Percentiles rank a stretch among this genome's conserved stretches.
These are phyloP conservation scores for Netelia fuscicornis DNA, from an alignment of 2,888 invertebrate species.

Conservation along the genomic window DNA sequence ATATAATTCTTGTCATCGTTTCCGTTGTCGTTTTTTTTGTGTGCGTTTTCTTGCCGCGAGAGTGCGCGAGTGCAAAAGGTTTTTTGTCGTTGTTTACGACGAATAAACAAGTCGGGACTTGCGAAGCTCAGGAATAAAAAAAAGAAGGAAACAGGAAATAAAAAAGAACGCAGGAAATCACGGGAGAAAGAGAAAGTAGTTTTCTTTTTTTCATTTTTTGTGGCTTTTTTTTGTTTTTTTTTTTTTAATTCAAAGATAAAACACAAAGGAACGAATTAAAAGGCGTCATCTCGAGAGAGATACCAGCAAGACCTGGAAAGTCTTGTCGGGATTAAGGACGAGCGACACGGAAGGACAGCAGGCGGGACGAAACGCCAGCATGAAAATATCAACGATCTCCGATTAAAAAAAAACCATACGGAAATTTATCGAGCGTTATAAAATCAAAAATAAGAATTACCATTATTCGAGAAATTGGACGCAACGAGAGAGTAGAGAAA, in stretches of 20 bases:
- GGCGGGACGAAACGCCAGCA: slow-evolving; percentile 18
- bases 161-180: not conserved
- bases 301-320: slow-evolving; percentile 83
- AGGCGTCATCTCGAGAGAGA: too few species aligned
- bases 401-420: slow-evolving; percentile 1
- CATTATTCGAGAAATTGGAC: not conserved
- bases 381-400: slow-evolving; percentile 43
- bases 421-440: not conserved
- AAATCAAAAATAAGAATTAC: slow-evolving; percentile 15
- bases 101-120: slow-evolving; percentile 39
- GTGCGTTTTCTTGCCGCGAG: too few species aligned
- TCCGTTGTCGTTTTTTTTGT: not conserved
- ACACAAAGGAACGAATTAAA: too few species aligned
- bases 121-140: slow-evolving; percentile 71
- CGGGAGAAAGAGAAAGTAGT: not conserved
- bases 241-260: too few species aligned
- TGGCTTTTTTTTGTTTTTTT: not conserved
- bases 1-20: slow-evolving; percentile 1
- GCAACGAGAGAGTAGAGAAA: slow-evolving; percentile 10
- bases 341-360: not conserved
- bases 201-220: not conserved
- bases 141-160: not conserved
- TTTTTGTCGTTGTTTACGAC: not conserved
- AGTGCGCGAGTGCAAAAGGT: slow-evolving; percentile 22
- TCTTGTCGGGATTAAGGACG: slow-evolving; percentile 75